Percentiles rank a stretch among this genome's conserved stretches.
Conservation (phyloP, 2,888 invertebrate genomes). For the Tricholauxania praeusta region DNA sequence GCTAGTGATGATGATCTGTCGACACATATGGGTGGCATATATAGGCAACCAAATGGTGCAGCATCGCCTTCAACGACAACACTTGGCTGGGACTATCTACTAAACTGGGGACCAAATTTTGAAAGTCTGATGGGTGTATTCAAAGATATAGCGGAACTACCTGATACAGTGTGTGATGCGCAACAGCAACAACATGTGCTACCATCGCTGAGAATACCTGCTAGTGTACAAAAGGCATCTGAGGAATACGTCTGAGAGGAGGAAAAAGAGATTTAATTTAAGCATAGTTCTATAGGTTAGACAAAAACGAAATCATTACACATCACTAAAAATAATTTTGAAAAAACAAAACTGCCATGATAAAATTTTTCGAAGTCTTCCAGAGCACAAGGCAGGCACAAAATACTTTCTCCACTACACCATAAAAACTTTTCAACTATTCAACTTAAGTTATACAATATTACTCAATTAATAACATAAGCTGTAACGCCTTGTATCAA, state of each 20-base stretch:
- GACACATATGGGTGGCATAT: constrained; percentile 83
- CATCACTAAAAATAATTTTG: no score
- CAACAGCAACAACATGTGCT: constrained; percentile 73
- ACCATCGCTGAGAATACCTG: constrained; percentile 80
- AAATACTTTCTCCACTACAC: no score
- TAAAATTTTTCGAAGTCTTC: no score
- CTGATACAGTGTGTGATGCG: constrained; percentile 82
- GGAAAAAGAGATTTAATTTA: constrained; percentile 35
- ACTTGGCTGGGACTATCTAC: constrained; percentile 92
- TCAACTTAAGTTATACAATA: constrained; percentile 54
- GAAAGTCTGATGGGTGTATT: constrained; percentile 96
- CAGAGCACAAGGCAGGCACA: no score
- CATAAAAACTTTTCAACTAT: not conserved
- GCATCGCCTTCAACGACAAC: constrained; percentile 81
- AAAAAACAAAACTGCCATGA: no score
- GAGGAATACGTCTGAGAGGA: constrained; percentile 86
- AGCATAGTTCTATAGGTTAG: constrained; percentile 47
- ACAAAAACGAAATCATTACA: not conserved
- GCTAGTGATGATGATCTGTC: constrained; percentile 93
- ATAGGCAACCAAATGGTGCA: constrained; percentile 83
- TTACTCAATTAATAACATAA: constrained; percentile 53
- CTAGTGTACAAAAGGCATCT: constrained; percentile 85
- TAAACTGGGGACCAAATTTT: constrained; percentile 97
- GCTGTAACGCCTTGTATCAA: constrained; percentile 67
- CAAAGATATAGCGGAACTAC: constrained; percentile 95